Evolutionary conservation across 92 coral and sea anemone species (phyloP).

Genomic region (Paragorgia papillata): DNA sequence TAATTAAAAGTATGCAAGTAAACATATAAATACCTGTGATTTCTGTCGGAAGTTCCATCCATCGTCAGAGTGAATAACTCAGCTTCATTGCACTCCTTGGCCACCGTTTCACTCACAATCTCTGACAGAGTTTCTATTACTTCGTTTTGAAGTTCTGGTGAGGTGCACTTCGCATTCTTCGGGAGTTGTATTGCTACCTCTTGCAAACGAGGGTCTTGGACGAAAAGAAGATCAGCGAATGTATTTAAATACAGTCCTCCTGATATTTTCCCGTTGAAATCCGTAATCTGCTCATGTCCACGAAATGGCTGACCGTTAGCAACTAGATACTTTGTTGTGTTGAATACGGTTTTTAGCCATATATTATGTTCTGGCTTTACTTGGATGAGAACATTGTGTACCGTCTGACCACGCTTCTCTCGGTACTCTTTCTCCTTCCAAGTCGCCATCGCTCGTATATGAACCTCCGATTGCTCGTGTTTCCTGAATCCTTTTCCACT

Average conservation of each 20-base stretch:
- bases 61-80: conserved; percentile 22
- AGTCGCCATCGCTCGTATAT: conserved; percentile 43
- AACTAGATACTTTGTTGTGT: conserved; percentile 26
- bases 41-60: conserved; percentile 28
- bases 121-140: conserved; percentile 31
- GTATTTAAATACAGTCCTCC: conserved; percentile 31
- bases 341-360: conserved; percentile 34
- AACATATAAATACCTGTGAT: background rate
- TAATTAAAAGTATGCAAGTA: background rate
- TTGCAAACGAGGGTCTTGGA: conserved; percentile 12
- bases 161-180: conserved; percentile 13
- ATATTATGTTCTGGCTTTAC: conserved; percentile 30
- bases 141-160: conserved; percentile 25
- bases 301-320: conserved; percentile 14
- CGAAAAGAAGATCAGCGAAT: conserved; percentile 5
- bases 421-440: conserved; percentile 36
- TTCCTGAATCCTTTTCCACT: conserved; percentile 59
- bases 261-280: background rate
- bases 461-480: conserved; percentile 37
- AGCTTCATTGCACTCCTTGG: conserved; percentile 34
- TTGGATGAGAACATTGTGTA: conserved; percentile 33
- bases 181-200: conserved; percentile 3
- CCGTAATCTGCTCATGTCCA: conserved; percentile 2
- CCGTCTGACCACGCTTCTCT: conserved; percentile 35
- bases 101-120: no score